Evolutionary conservation across 2,888 invertebrate genomes (phyloP).

Genomic region (Pollenia griseotomentosa): DNA sequence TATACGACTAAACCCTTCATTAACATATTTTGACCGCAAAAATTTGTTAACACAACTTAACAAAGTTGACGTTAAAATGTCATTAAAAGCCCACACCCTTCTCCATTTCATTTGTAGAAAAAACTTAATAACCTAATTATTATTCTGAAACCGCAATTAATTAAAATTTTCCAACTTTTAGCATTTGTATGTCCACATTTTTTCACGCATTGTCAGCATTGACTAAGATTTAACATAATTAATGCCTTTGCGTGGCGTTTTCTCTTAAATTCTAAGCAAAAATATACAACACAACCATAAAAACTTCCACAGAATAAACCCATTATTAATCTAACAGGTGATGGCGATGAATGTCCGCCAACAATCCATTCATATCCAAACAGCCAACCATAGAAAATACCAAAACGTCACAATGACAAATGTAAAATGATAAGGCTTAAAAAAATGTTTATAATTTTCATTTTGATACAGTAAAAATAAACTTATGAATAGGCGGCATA

Average conservation of each 20-base stretch:
- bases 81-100: no score
- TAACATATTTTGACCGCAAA: no score
- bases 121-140: conserved; percentile 47
- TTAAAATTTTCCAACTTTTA: conserved; percentile 60
- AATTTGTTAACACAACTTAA: no score
- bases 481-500: not conserved
- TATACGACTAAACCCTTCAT: no score
- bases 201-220: conserved; percentile 64
- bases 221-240: conserved; percentile 60
- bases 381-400: conserved; percentile 1
- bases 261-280: not conserved
- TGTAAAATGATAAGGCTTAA: conserved; percentile 59
- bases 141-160: conserved; percentile 50
- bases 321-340: conserved; percentile 46
- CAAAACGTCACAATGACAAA: conserved; percentile 30
- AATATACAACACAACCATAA: not conserved
- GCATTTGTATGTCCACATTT: conserved; percentile 50
- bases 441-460: not conserved
- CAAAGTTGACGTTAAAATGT: no score
- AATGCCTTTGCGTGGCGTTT: conserved; percentile 53
- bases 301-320: conserved; percentile 9
- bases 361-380: not conserved
- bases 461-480: not conserved
- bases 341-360: not conserved
- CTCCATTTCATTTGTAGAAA: not conserved